These are phyloP conservation scores for Lepilemur septentrionalis DNA, from an alignment of 2,797 vertebrate genomes.

Conservation along the genomic window DNA sequence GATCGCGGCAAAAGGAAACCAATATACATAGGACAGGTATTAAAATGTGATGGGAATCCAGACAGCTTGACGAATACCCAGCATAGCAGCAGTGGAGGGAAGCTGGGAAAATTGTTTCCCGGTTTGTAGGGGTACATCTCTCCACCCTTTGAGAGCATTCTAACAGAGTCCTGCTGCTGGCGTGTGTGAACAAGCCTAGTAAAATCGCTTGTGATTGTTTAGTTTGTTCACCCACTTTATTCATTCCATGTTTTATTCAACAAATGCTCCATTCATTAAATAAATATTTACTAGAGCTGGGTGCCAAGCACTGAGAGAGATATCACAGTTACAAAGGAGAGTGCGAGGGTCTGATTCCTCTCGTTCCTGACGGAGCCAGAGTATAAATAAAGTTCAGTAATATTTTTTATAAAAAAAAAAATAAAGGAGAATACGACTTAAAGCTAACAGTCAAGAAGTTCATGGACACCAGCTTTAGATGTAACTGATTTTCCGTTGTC, in stretches of 20 bases:
- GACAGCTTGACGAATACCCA: not conserved
- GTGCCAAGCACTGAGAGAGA: constrained; percentile 8
- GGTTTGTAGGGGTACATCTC: not conserved
- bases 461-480: not conserved
- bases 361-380: no score
- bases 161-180: not conserved
- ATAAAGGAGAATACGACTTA: not conserved
- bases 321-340: not conserved
- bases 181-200: not conserved
- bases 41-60: not conserved
- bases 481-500: not conserved
- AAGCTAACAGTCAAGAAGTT: not conserved
- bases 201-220: not conserved
- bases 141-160: not conserved
- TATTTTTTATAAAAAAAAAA: no score
- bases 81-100: not conserved
- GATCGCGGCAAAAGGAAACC: not conserved
- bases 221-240: not conserved
- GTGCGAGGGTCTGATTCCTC: no score
- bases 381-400: no score
- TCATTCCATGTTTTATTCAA: constrained; percentile 27
- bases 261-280: not conserved
- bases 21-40: not conserved
- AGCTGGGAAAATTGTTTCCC: not conserved
- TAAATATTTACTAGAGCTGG: constrained; percentile 49